Base-by-base conservation (phyloP, 2,797 vertebrate species). In the Acropternis orthonyx region DNA sequence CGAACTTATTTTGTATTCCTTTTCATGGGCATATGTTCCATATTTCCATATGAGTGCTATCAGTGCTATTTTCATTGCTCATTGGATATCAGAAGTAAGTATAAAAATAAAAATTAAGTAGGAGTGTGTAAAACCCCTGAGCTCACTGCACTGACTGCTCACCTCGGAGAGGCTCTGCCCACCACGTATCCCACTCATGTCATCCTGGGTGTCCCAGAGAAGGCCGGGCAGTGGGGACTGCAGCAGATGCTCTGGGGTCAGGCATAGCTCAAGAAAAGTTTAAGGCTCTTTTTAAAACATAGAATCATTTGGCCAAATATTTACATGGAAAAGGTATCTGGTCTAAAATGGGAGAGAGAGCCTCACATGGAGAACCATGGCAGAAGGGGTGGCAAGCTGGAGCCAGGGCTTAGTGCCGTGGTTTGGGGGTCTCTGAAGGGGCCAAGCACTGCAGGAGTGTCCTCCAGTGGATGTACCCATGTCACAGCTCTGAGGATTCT, bases 381-480 rank as follows among this genome's bases (percentile, higher is more conserved):
- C 61, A 11, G 67, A 11, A 30, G 43, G 17, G 66, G 18, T 0
- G 4, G 4, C 1, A 43, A 14, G 51, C 36, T 34, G 26, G 6
- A 27, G 30, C 41, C 44, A 15, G 69, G 51, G 34, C 30, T 4
- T 4, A n/a, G 55, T 49, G 49, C 34, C 3, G 0, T 7, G 6
- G 9, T 22, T 8, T 16, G 75, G 23, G 9, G 65, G 23, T 28
- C 15, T 39, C 17, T 39, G 56, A 6, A 0, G 2, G n/a, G 65
- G 30, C 59, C 44, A 20, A 66, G n/a, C 7, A 3, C 39, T 28
- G 17, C 61, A 34, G 68, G 68, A 6, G 51, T 55, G 24, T 7
- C 52, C 73, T 46, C 5, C 0, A 0, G 4, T 0, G 0, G 44
- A 34, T 10, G 17, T 51, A 52, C 62, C 52, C 26, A 1, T 0